Conservation (phyloP, 2,888 invertebrate species). For the Troides helena region DNA sequence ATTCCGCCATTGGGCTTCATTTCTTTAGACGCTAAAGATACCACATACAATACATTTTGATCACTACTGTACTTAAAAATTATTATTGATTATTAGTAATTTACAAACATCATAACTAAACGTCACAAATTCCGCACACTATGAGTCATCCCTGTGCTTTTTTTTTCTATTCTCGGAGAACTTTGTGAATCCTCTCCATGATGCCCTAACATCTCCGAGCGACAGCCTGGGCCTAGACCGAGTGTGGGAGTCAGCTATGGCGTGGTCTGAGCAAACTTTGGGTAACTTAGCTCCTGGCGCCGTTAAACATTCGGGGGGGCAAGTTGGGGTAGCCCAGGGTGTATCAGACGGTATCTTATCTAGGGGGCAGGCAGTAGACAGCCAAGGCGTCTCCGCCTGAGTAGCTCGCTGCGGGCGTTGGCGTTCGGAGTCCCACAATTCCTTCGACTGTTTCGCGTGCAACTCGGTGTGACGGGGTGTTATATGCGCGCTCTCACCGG, state of each 20-base stretch:
- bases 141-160: slow-evolving; percentile 45
- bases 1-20: no score
- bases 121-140: slow-evolving; percentile 14
- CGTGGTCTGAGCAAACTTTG: slow-evolving; percentile 39
- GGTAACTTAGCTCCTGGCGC: slow-evolving; percentile 33
- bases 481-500: slow-evolving; percentile 80
- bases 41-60: no score
- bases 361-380: background rate
- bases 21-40: no score
- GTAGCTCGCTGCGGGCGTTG: background rate
- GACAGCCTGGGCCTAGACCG: slow-evolving; percentile 40
- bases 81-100: background rate
- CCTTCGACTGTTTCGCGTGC: background rate
- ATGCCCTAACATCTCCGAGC: slow-evolving; percentile 52
- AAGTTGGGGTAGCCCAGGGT: slow-evolving; percentile 1
- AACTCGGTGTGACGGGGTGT: slow-evolving; percentile 4
- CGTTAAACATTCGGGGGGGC: slow-evolving; percentile 1
- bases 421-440: background rate
- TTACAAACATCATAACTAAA: background rate
- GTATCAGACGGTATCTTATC: background rate
- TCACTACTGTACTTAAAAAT: no score
- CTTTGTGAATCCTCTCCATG: slow-evolving; percentile 56
- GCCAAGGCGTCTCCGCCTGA: background rate
- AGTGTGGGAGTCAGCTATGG: slow-evolving; percentile 28
- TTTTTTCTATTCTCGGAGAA: slow-evolving; percentile 48